These are phyloP conservation scores for Furcifer pardalis DNA, from an alignment of 2,797 vertebrate species.

Conservation along the genomic window DNA sequence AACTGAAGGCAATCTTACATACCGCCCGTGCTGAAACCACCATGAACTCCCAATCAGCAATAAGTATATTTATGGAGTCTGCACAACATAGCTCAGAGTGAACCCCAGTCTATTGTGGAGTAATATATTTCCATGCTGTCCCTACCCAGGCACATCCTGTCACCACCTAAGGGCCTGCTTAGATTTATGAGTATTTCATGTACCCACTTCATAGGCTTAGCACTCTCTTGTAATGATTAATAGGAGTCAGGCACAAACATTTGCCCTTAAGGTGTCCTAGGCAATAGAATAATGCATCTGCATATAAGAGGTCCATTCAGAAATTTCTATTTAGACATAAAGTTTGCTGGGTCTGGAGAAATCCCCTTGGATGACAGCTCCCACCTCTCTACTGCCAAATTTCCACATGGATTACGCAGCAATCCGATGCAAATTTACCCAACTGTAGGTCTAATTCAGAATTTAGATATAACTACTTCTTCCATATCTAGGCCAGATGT, in stretches of 20 bases:
- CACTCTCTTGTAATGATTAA: neutral
- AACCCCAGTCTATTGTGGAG: conserved; percentile 18
- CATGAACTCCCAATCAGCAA: conserved; percentile 52
- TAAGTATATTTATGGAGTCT: conserved; percentile 47
- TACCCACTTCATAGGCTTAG: neutral
- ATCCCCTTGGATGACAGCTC: no score
- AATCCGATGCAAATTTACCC: neutral
- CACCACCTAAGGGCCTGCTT: conserved; percentile 3
- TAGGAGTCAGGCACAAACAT: neutral
- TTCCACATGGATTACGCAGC: neutral
- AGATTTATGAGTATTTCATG: conserved; percentile 16
- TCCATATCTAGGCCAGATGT: no score
- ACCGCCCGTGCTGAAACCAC: conserved; percentile 55
- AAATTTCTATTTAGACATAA: neutral
- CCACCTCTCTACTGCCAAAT: neutral
- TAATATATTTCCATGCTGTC: conserved; percentile 10
- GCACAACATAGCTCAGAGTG: conserved; percentile 23
- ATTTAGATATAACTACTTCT: neutral
- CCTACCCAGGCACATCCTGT: neutral
- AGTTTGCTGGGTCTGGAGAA: neutral
- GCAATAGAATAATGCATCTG: neutral
- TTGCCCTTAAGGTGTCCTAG: conserved; percentile 2
- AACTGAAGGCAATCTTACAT: conserved; percentile 47
- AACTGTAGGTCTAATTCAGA: neutral
- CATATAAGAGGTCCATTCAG: neutral